Evolutionary conservation across 2,797 vertebrate genomes (phyloP), one percentile per base, ranked within the genome.

Genomic region (Anniella stebbinsi): DNA sequence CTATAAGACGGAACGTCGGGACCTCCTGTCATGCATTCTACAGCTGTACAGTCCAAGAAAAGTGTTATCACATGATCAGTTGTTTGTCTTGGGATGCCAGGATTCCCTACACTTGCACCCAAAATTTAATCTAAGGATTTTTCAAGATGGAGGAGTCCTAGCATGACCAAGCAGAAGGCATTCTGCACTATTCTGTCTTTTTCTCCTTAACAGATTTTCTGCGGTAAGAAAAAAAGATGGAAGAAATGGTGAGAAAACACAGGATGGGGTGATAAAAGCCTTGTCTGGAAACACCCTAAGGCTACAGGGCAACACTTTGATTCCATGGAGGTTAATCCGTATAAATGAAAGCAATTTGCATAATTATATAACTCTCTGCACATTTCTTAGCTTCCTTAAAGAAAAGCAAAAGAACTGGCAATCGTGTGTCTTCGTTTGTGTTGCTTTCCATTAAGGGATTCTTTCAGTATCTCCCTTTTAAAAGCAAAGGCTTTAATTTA

Each of bases 401-500:
- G 60, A 84, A 51, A 12, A 60, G 13, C 60, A 60, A 60, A 30
- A 45, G 30, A 11, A 7, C 2, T 36, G 54, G 69, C 69, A 82
- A 63, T 11, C 30, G 2, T 57, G 63, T 57, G 15, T 78, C 48
- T 78, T 57, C 45, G n/a, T 63, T 28, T 11, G 54, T 45, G 11
- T n/a, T 57, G 18, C 36, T 66, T 36, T 45, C 51, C 10, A 48
- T 87, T 87, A 89, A 51, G 23, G 17, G 33, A 28, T 63, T 88
- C 30, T 67, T 72, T 6, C n/a, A 75, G 33, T 51, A 73, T 15
- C 51, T 45, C 69, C n/a, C 72, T 38, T 63, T 38, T 72, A 87
- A 82, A 45, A 41, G 89, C 41, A 87, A 15, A 76, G 33, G 38
- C 41, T 76, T 69, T 87, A 70, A 86, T 73, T 86, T 91, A 90